phyloP scores from a whole-genome alignment of 1,140 invertebrate genomes.

The Drosophila pseudoananassae region DNA sequence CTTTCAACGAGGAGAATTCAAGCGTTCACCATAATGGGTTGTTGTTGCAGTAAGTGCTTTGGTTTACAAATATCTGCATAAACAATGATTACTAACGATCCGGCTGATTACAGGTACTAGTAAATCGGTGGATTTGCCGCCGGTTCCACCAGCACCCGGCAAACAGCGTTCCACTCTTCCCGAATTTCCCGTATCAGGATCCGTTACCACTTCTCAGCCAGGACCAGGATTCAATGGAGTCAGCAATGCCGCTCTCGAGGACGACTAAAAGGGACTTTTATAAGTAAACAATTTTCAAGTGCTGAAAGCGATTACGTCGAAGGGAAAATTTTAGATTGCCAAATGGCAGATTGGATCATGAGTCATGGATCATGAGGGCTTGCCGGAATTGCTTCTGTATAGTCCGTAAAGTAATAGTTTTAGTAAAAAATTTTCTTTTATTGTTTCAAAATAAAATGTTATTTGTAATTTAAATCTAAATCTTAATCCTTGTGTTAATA shows the following conservation, averaged over 20 bases:
- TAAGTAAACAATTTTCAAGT: background rate
- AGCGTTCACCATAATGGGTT: slow-evolving; percentile 59
- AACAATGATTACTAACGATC: slow-evolving; percentile 9
- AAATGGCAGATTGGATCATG: slow-evolving; percentile 32
- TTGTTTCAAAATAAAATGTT: slow-evolving; percentile 6
- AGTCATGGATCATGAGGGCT: slow-evolving; percentile 23
- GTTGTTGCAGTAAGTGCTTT: slow-evolving; percentile 67
- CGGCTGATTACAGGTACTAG: slow-evolving; percentile 51
- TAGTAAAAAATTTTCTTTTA: slow-evolving; percentile 18
- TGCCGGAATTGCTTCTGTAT: background rate
- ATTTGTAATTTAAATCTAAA: slow-evolving; percentile 1
- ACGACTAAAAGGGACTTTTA: slow-evolving; percentile 28
- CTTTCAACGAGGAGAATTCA: slow-evolving; percentile 44
- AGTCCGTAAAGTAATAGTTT: background rate
- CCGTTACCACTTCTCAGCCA: slow-evolving; percentile 20
- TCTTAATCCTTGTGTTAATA: background rate
- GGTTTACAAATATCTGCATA: slow-evolving; percentile 12
- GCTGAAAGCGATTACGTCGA: slow-evolving; percentile 23
- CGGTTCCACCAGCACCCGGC: slow-evolving; percentile 59
- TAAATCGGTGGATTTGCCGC: slow-evolving; percentile 71
- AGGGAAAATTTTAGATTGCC: slow-evolving; percentile 19
- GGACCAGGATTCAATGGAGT: slow-evolving; percentile 38
- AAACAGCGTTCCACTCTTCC: slow-evolving; percentile 55
- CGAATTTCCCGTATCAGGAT: slow-evolving; percentile 49
- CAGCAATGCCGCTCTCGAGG: slow-evolving; percentile 56